Conservation (phyloP, 2,113 vertebrate genomes). For the Microtus oregoni region DNA sequence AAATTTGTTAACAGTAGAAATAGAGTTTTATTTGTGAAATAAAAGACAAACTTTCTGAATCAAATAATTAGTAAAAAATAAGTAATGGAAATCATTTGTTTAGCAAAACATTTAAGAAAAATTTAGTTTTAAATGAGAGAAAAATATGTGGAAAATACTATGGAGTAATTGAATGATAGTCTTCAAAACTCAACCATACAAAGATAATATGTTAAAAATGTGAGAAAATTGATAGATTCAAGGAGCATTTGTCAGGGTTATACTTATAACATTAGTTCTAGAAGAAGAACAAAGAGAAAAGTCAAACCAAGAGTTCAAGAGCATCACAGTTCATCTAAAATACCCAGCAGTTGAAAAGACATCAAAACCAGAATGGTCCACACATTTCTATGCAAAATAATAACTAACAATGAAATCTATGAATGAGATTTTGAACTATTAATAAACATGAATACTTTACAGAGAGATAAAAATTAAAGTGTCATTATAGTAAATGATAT, state of each 20-base stretch:
- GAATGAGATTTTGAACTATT: neutral
- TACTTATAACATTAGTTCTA: neutral
- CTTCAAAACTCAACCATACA: neutral
- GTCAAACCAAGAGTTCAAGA: neutral
- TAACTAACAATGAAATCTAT: neutral
- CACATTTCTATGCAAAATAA: neutral
- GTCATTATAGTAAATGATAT: neutral
- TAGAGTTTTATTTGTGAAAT: neutral
- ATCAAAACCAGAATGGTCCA: neutral
- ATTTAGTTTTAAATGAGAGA: neutral
- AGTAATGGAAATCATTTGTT: neutral
- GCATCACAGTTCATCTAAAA: neutral
- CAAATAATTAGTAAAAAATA: neutral
- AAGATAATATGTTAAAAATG: neutral
- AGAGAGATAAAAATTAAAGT: neutral
- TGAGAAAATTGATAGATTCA: neutral
- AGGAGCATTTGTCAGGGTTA: neutral
- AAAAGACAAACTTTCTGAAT: neutral
- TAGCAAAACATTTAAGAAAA: neutral
- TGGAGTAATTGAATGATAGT: neutral
- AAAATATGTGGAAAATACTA: neutral
- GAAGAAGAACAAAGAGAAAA: neutral
- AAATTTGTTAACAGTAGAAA: neutral
- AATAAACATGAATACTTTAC: neutral
- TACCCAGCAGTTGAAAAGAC: neutral